These are phyloP conservation scores for Dolichopus griseipennis DNA, from an alignment of 2,888 invertebrate genomes.

Conservation along the genomic window DNA sequence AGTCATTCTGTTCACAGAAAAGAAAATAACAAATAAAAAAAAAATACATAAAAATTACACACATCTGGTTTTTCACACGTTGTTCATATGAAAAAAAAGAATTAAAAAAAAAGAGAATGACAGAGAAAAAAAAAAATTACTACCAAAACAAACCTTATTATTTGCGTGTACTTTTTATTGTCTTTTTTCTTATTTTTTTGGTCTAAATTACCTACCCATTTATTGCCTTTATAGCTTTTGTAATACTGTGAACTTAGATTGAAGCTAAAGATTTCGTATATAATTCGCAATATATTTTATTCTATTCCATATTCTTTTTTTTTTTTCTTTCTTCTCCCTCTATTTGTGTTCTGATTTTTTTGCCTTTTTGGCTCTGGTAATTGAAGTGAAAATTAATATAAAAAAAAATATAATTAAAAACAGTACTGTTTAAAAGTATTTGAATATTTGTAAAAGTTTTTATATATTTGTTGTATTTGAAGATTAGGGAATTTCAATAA, in stretches of 20 bases:
- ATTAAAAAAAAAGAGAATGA: background rate
- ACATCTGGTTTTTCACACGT: conserved; percentile 1
- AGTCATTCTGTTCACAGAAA: too few relatives aligned
- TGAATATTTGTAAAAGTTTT: too few relatives aligned
- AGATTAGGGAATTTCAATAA: too few relatives aligned
- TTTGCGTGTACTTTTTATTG: too few relatives aligned
- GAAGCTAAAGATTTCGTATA: background rate
- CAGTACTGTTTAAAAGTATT: too few relatives aligned
- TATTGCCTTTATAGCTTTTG: background rate
- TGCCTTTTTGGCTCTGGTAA: too few relatives aligned
- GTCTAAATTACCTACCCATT: conserved; percentile 1
- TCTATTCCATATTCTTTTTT: too few relatives aligned
- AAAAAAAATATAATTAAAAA: background rate
- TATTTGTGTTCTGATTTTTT: too few relatives aligned
- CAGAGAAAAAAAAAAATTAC: background rate
- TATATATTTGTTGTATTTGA: too few relatives aligned
- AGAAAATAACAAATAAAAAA: too few relatives aligned
- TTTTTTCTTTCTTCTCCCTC: too few relatives aligned
- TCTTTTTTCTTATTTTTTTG: background rate
- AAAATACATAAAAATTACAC: background rate
- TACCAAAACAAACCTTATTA: background rate
- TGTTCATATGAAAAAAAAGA: background rate
- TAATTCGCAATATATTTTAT: background rate
- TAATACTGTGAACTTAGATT: background rate
- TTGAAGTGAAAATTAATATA: background rate